Percentiles rank a stretch among this genome's conserved stretches.
These are phyloP conservation scores for Heterodera carotae DNA, from an alignment of 1,140 invertebrate genomes.

Conservation along the genomic window DNA sequence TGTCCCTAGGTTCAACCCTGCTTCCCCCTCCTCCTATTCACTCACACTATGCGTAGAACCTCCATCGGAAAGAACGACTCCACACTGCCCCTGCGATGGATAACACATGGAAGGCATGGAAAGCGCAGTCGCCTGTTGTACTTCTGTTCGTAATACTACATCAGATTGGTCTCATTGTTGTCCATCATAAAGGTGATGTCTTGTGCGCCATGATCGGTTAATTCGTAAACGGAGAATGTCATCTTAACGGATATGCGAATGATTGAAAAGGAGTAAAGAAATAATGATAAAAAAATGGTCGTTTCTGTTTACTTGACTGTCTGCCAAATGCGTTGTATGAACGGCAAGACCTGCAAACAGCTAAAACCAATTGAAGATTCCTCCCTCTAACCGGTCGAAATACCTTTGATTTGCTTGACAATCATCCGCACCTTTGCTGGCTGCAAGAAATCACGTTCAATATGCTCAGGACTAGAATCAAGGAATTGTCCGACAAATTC, in stretches of 20 bases:
- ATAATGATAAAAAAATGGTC: background rate
- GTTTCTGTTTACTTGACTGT: background rate
- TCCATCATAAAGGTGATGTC: slow-evolving; percentile 25
- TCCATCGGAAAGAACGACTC: slow-evolving; percentile 36
- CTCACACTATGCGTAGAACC: slow-evolving; percentile 31
- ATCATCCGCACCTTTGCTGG: background rate
- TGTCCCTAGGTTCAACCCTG: too few relatives aligned
- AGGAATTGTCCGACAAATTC: slow-evolving; percentile 26
- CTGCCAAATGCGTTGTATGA: slow-evolving; percentile 11
- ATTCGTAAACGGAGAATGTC: background rate
- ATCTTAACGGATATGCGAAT: background rate
- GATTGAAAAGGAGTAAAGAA: too few relatives aligned
- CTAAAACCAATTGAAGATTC: slow-evolving; percentile 26
- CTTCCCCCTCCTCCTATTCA: too few relatives aligned
- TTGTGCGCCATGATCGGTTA: slow-evolving; percentile 4
- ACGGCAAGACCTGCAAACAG: slow-evolving; percentile 16
- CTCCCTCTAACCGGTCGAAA: background rate
- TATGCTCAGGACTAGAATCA: background rate
- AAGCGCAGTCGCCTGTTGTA: too few relatives aligned
- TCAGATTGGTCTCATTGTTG: slow-evolving; percentile 18
- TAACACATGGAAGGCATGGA: slow-evolving; percentile 25
- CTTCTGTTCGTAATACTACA: slow-evolving; percentile 20
- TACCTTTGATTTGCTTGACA: slow-evolving; percentile 40
- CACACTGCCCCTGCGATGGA: slow-evolving; percentile 6
- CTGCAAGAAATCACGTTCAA: background rate